Percentiles rank a stretch among this genome's conserved stretches.
These are phyloP conservation scores for Tinea pellionella DNA, from an alignment of 2,888 invertebrate species.

Conservation along the genomic window DNA sequence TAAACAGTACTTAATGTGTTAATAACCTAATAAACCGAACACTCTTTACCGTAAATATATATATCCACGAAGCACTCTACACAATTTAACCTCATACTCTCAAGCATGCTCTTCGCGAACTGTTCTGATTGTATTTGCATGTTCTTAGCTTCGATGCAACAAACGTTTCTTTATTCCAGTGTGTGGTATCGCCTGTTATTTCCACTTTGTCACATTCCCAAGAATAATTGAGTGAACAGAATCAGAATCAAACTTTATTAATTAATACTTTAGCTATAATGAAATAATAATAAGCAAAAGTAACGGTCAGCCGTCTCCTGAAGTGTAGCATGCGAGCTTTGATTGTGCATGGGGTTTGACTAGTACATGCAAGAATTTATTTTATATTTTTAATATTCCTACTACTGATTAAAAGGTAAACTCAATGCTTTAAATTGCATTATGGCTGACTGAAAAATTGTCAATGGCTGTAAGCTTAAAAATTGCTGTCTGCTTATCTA, in stretches of 20 bases:
- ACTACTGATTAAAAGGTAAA: constrained; percentile 47
- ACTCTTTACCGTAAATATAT: background rate
- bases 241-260: background rate
- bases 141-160: constrained; percentile 62
- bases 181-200: constrained; percentile 4
- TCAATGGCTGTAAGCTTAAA: constrained; percentile 56
- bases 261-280: background rate
- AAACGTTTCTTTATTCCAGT: background rate
- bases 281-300: background rate
- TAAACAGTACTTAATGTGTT: background rate
- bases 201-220: background rate
- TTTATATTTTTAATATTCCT: constrained; percentile 35
- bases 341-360: constrained; percentile 66
- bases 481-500: constrained; percentile 63
- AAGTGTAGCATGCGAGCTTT: constrained; percentile 59
- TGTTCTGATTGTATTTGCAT: constrained; percentile 51
- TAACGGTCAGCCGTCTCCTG: background rate
- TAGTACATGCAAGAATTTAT: constrained; percentile 60
- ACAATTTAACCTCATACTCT: constrained; percentile 44
- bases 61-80: constrained; percentile 40
- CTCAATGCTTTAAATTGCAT: constrained; percentile 57
- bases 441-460: constrained; percentile 7
- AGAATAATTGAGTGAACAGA: background rate
- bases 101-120: constrained; percentile 39
- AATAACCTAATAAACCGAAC: background rate